Evolutionary conservation across 2,113 vertebrate genomes (phyloP), one percentile per base, ranked within the genome.

Genomic region (Stegastes partitus): DNA sequence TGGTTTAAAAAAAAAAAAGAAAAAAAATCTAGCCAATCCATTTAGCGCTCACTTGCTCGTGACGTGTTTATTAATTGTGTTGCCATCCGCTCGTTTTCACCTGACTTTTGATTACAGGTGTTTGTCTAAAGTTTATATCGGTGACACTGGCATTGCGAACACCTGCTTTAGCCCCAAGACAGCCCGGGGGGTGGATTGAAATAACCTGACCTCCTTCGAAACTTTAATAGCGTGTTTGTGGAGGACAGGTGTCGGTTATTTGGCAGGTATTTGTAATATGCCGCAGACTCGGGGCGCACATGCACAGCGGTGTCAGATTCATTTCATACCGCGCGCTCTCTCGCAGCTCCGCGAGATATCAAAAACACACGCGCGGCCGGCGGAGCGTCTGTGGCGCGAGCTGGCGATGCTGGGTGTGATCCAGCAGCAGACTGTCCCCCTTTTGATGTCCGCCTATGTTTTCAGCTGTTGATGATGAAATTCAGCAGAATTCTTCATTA

Each of bases 261-360:
- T 19, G 5, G 67, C 37, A 1, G 50, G n/a, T 58, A 18, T 64
- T 59, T 28, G 34, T 22, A 9, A 18, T 26, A 58, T 21, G 39
- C 28, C 57, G 12, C 49, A 34, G 65, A 49, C 49, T 67, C 14
- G 12, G 3, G 14, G 44, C 61, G n/a, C 77, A 65, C 75, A 10
- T 44, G 81, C n/a, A 22, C 56, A 37, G 57, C 5, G 61, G 61
- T 62, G 74, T 66, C 70, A 3, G 25, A 58, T 68, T 86, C 81
- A 81, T 88, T 86, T 90, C 86, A 74, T 83, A 87, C 61, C 83
- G 86, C 87, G 85, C 81, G 88, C 88, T 79, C 83, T 65, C 39
- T 0, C 14, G 70, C 73, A 54, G 68, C 74, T 79, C 80, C 82
- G 87, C 85, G 79, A 90, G 87, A 85, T 31, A 89, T 81, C 19